Conservation (phyloP, 2,888 invertebrate genomes). For the Amiota communis region DNA sequence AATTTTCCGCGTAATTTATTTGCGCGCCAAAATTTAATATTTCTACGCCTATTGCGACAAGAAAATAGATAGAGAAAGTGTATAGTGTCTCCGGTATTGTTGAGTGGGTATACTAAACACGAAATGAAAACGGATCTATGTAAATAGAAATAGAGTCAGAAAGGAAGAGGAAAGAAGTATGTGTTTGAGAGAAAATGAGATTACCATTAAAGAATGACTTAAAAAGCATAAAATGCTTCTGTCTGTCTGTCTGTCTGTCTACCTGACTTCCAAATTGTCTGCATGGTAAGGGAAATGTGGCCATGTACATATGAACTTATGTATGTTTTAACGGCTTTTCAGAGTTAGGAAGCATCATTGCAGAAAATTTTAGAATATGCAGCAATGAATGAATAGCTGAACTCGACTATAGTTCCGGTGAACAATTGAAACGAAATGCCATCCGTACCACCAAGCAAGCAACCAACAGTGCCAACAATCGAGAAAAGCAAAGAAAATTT, state of each 20-base stretch:
- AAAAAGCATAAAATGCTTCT: background rate
- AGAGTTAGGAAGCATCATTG: slow-evolving; percentile 11
- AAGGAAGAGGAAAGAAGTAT: background rate
- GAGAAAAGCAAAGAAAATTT: slow-evolving; percentile 26
- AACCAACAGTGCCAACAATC: slow-evolving; percentile 51
- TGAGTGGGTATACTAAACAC: slow-evolving; percentile 3
- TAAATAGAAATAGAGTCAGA: background rate
- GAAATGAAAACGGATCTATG: background rate
- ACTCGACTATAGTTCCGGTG: slow-evolving; percentile 53
- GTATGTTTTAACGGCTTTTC: slow-evolving; percentile 3
- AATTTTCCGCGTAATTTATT: slow-evolving; percentile 67
- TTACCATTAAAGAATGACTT: background rate
- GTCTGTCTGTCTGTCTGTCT: no score
- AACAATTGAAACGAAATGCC: slow-evolving; percentile 58
- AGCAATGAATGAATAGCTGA: background rate
- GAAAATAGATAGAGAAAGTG: background rate
- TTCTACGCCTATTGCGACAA: slow-evolving; percentile 39
- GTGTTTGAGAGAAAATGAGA: background rate
- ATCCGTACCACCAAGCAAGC: no score
- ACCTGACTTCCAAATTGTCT: no score
- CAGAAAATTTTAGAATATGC: background rate
- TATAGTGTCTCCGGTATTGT: slow-evolving; percentile 4
- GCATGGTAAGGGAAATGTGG: background rate
- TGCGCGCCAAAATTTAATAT: slow-evolving; percentile 64
- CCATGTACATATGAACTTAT: no score